A percentile compares a stretch with the other conserved stretches of the same genome.
These are phyloP conservation scores for Parotocinclus haroldoi DNA, from an alignment of 2,797 vertebrate species.

Conservation along the genomic window DNA sequence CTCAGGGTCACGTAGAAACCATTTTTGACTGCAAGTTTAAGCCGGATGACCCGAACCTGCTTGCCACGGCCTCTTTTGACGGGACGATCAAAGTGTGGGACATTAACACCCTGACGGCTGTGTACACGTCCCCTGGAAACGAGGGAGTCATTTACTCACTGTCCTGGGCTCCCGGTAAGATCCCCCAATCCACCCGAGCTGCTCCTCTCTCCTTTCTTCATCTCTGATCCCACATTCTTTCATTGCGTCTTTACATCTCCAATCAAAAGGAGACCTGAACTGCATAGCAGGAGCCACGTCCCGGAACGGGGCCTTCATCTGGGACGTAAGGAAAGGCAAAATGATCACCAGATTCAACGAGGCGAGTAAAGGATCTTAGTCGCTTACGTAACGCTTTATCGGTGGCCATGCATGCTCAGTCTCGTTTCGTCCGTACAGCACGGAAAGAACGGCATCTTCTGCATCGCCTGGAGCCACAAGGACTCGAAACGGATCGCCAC, in stretches of 20 bases:
- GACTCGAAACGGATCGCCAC: constrained; percentile 96
- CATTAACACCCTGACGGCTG: constrained; percentile 90
- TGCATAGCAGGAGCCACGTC: constrained; percentile 94
- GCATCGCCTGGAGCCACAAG: constrained; percentile 98
- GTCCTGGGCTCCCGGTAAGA: constrained; percentile 95
- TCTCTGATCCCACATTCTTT: neutral
- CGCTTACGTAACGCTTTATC: no score
- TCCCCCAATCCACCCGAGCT: no score
- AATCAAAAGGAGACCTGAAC: constrained; percentile 83
- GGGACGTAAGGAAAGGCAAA: constrained; percentile 92
- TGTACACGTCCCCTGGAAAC: constrained; percentile 93
- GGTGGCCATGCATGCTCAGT: no score
- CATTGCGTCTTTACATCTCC: neutral
- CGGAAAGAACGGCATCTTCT: constrained; percentile 95
- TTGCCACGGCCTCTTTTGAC: constrained; percentile 97
- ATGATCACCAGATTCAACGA: constrained; percentile 92
- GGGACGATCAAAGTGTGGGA: constrained; percentile 99
- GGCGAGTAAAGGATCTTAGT: constrained; percentile 61
- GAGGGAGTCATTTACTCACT: constrained; percentile 97
- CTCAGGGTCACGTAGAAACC: constrained; percentile 94
- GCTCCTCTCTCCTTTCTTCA: no score
- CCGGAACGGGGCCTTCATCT: constrained; percentile 92
- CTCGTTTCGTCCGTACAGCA: constrained; percentile 74
- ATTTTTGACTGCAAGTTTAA: constrained; percentile 99
- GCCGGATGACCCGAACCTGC: constrained; percentile 89